A percentile compares a stretch with the other conserved stretches of the same genome.
phyloP scores from a whole-genome alignment of 64 coral and sea anemone genomes.

The Montipora foliosa region DNA sequence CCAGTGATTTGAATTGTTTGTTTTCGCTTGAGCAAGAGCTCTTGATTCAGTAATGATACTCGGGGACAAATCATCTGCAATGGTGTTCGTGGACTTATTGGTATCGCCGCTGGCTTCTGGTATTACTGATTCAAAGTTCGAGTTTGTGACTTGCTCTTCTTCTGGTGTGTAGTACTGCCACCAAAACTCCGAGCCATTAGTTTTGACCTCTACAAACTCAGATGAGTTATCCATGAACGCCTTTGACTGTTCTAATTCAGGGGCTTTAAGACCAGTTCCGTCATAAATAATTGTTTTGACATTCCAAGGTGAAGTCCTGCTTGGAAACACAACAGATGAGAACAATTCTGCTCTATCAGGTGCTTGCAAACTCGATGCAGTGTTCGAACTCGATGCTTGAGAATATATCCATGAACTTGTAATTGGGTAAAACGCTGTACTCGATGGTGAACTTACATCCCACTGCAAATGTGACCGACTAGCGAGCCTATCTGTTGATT shows the following conservation, averaged over 20 bases:
- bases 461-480: not conserved
- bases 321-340: not conserved
- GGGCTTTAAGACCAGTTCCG: not conserved
- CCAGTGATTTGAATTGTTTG: not conserved
- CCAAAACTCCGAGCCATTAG: slow-evolving; percentile 47
- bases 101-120: not conserved
- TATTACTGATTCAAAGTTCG: not conserved
- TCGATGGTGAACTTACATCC: not conserved
- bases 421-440: not conserved
- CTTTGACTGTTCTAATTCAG: not conserved
- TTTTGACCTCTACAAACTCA: slow-evolving; percentile 21
- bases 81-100: not conserved
- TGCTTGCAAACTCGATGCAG: not conserved
- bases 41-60: not conserved
- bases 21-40: not conserved
- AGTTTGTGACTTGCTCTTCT: not conserved
- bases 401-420: not conserved
- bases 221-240: not conserved
- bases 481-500: not conserved
- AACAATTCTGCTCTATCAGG: not conserved
- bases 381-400: not conserved
- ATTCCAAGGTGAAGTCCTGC: not conserved
- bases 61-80: not conserved
- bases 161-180: slow-evolving; percentile 29
- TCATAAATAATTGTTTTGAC: not conserved